Percentiles rank a stretch among this genome's conserved stretches.
Evolutionary conservation across 2,888 invertebrate genomes (phyloP).

Genomic region (Schizotus pectinicornis): DNA sequence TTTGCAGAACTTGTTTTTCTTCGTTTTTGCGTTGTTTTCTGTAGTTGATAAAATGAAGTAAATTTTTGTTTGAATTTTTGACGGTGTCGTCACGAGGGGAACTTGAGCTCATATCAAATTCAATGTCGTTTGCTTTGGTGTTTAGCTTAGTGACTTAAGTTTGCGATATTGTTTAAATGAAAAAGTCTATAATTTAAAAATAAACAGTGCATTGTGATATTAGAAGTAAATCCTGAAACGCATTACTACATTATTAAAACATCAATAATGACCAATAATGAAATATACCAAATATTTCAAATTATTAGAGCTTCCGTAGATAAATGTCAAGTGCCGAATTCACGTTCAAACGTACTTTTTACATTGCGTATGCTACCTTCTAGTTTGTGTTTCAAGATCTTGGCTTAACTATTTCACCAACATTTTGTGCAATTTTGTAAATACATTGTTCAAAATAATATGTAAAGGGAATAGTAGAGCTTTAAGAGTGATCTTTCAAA

Average conservation of each 20-base stretch:
- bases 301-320: conserved; percentile 39
- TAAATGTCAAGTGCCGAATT: conserved; percentile 39
- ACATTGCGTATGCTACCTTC: neutral
- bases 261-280: conserved; percentile 26
- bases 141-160: no score
- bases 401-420: no score
- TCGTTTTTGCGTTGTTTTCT: no score
- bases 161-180: no score
- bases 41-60: no score
- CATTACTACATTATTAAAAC: conserved; percentile 2
- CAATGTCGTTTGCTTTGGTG: no score
- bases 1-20: no score
- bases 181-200: conserved; percentile 3
- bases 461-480: no score
- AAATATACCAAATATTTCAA: conserved; percentile 24
- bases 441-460: neutral
- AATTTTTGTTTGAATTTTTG: no score
- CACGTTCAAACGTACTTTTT: conserved; percentile 10
- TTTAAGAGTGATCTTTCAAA: neutral
- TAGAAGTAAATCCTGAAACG: conserved; percentile 11
- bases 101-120: no score
- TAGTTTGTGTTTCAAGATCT: neutral
- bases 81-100: no score
- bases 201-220: conserved; percentile 23
- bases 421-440: conserved; percentile 5